Evolutionary conservation across 2,797 vertebrate genomes (phyloP).

Genomic region (Tokudaia muenninki): DNA sequence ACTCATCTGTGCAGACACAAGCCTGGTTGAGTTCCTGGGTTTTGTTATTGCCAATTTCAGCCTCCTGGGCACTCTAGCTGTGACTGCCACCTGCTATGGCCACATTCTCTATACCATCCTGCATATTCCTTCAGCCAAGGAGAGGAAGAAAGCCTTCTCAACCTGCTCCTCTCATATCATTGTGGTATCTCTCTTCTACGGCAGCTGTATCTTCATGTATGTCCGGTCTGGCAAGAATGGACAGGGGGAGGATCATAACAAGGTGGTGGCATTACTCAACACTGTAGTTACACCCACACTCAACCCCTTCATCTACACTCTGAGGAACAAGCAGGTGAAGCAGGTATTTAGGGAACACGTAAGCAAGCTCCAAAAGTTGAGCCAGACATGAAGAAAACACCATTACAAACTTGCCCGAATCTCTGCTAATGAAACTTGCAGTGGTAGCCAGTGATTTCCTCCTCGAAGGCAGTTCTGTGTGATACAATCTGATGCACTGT

Average conservation of each 20-base stretch:
- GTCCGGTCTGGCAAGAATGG: slow-evolving; percentile 72
- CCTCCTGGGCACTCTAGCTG: slow-evolving; percentile 77
- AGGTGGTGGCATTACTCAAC: slow-evolving; percentile 83
- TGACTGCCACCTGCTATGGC: slow-evolving; percentile 77
- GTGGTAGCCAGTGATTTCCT: background rate
- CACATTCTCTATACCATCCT: slow-evolving; percentile 79
- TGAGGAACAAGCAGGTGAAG: slow-evolving; percentile 84
- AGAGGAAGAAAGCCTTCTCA: slow-evolving; percentile 82
- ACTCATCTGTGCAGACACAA: slow-evolving; percentile 77
- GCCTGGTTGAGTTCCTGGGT: slow-evolving; percentile 71
- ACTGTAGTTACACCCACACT: slow-evolving; percentile 80
- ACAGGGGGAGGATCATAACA: slow-evolving; percentile 71
- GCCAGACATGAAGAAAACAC: background rate
- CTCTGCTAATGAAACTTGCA: background rate
- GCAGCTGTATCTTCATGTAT: slow-evolving; percentile 85
- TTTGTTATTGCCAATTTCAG: slow-evolving; percentile 73
- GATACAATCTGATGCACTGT: background rate
- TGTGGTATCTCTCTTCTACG: slow-evolving; percentile 81
- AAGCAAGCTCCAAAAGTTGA: slow-evolving; percentile 53
- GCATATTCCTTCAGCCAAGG: slow-evolving; percentile 65
- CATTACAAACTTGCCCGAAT: background rate
- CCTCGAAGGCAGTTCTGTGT: background rate
- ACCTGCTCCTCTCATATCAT: slow-evolving; percentile 81
- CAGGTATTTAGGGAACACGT: slow-evolving; percentile 67
- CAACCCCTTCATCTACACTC: slow-evolving; percentile 85